phyloP scores from a whole-genome alignment of 2,888 invertebrate species.

The Ophraella communa region DNA sequence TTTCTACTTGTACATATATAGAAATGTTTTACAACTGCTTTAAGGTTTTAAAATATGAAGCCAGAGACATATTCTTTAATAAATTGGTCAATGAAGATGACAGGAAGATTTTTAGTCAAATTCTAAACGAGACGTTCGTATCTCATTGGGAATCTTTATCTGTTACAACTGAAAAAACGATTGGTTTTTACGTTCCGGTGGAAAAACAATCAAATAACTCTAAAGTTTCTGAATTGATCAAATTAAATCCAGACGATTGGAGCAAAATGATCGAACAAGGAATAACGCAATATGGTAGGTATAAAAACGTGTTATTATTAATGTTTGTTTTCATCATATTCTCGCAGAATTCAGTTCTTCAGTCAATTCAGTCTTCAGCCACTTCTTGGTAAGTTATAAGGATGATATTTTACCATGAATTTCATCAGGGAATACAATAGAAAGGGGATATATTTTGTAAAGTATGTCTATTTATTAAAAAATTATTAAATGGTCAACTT shows the following conservation, averaged over 20 bases:
- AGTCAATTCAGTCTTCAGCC: too few relatives aligned
- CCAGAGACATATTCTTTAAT: constrained; percentile 76
- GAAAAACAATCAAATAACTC: constrained; percentile 37
- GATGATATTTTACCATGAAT: too few relatives aligned
- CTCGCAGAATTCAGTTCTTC: too few relatives aligned
- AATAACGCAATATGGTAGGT: constrained; percentile 70
- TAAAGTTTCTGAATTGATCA: constrained; percentile 39
- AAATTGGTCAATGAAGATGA: constrained; percentile 73
- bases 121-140: constrained; percentile 65
- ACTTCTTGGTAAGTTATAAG: too few relatives aligned
- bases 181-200: constrained; percentile 49
- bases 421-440: too few relatives aligned
- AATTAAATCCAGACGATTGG: constrained; percentile 67
- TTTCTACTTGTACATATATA: too few relatives aligned
- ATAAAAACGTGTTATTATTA: too few relatives aligned
- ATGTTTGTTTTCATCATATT: too few relatives aligned
- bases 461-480: too few relatives aligned
- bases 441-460: too few relatives aligned
- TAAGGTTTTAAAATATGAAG: constrained; percentile 78
- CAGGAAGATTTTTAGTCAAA: constrained; percentile 68
- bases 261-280: constrained; percentile 67
- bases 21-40: constrained; percentile 35
- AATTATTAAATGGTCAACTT: too few relatives aligned
- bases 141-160: constrained; percentile 50
- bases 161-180: not conserved